Base-by-base conservation (phyloP, 1,140 invertebrate species). In the Pararge aegeria region DNA sequence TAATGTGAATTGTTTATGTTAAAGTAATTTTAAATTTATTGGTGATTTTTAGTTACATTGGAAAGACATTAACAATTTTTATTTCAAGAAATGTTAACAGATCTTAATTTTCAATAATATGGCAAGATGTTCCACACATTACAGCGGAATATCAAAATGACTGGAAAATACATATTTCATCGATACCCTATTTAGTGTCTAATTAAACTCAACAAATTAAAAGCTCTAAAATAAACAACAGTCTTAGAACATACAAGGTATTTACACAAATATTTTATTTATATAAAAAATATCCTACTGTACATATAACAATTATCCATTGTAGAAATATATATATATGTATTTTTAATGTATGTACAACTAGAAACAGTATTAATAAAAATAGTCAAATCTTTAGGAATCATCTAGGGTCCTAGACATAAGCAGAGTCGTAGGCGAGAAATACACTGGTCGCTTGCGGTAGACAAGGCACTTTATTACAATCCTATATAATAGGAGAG, bases 261-360 rank as follows among this genome's bases (percentile, higher is more conserved):
- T 89, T 87, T 89, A 89, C 84, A 89, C 83, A 83, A 82, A 83
- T 76, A 78, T 84, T 81, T 80, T 69, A 75, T 70, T 71, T 65
- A 73, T 79, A 82, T 77, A 84, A 87, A 89, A 24, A 87, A 86
- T 86, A 85, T 77, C 73, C 81, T 87, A 89, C 78, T 86, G 79
- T 89, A 87, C 83, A 89, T 79, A 66, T 80, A 83, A 86, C 78
- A 82, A 87, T 77, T 70, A 72, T 83, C 67, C 69, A 80, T 18
- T 83, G 79, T 87, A 89, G 78, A 89, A 85, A 89, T 89, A 89
- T 87, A 83, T 81, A 74, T 85, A n/a, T n/a, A n/a, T n/a, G n/a
- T n/a, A 48, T 48, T 48, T 80, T 83, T 52, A 44, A 68, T 74
- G 56, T 83, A 87, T 85, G 66, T 87, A 87, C 80, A 87, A 80